Evolutionary conservation across 2,888 invertebrate species (phyloP), one percentile per base, ranked within the genome.

Genomic region (Sinhomidia bicolor): DNA sequence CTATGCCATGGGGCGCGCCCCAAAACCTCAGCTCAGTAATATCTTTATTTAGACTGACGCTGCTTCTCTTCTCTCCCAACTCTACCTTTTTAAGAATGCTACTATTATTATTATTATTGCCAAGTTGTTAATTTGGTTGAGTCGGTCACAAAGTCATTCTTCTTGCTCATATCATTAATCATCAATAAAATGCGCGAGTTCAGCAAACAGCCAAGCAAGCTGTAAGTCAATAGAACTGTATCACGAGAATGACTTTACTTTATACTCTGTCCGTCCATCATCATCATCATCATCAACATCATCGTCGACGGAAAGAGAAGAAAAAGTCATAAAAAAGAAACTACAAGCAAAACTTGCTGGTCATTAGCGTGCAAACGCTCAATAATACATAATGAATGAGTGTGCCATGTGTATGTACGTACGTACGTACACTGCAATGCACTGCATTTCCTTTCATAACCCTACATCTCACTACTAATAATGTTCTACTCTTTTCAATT

Each of bases 331-430:
- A 4, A 41, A 6, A 9, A 9, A 41, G 41, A 41, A 41, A 41
- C 41, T 41, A 41, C 41, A 41, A 41, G 6, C 41, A 41, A 41
- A 41, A 4, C 9, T 1, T 44, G 32, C 26, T 57, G 79, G 79
- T 60, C 79, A 60, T 80, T 80, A 80, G 79, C 79, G 79, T 80
- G 79, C 79, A 60, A 57, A 54, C 36, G 26, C 79, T 26, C 60
- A 80, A 80, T 80, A 80, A 60, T 26, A 20, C n/a, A 29, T 74
- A 60, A 60, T 74, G 41, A 41, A 12, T 41, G n/a, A 7, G 7
- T 68, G 4, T 36, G 9, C 44, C 2, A 17, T 47, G 17, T n/a
- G 20, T 17, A 41, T 23, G 17, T 5, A 12, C 17, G 3, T 2
- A 7, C 44, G 20, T n/a, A 44, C 36, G 9, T 9, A 44, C 44